A percentile compares a stretch with the other conserved stretches of the same genome.
phyloP scores from a whole-genome alignment of 92 coral and sea anemone species.

The Porites divaricata region DNA sequence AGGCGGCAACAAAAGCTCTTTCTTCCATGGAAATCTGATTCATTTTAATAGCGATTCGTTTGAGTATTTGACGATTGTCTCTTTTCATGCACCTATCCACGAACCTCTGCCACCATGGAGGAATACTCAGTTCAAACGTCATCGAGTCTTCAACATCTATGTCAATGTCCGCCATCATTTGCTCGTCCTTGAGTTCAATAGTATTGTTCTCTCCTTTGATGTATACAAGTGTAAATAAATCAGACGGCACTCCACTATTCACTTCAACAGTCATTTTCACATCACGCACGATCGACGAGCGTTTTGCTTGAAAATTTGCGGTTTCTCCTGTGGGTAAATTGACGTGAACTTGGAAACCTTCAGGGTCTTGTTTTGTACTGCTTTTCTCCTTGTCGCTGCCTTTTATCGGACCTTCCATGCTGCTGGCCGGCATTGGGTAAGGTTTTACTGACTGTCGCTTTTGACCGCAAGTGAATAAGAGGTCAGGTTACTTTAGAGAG shows the following conservation, averaged over 20 bases:
- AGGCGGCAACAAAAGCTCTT: conserved; percentile 65
- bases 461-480: no score
- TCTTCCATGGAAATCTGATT: conserved; percentile 61
- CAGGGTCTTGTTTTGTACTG: neutral
- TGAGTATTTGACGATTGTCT: conserved; percentile 57
- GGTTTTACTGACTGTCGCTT: no score
- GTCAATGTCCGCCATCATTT: conserved; percentile 47
- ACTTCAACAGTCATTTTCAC: conserved; percentile 51
- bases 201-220: conserved; percentile 5
- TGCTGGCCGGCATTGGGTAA: no score
- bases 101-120: conserved; percentile 59
- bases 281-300: conserved; percentile 39
- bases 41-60: conserved; percentile 58
- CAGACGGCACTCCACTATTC: conserved; percentile 58
- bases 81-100: conserved; percentile 56
- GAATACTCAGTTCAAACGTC: conserved; percentile 40
- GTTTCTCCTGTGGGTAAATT: conserved; percentile 28
- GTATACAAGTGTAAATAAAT: conserved; percentile 46
- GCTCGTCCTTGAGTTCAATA: conserved; percentile 40
- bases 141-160: neutral
- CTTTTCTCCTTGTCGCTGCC: neutral
- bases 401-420: neutral
- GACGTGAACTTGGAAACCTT: conserved; percentile 12
- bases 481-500: no score
- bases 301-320: conserved; percentile 8